Evolutionary conservation across 1,140 invertebrate species (phyloP), one percentile per base, ranked within the genome.

Genomic region (Babylonia areolata): DNA sequence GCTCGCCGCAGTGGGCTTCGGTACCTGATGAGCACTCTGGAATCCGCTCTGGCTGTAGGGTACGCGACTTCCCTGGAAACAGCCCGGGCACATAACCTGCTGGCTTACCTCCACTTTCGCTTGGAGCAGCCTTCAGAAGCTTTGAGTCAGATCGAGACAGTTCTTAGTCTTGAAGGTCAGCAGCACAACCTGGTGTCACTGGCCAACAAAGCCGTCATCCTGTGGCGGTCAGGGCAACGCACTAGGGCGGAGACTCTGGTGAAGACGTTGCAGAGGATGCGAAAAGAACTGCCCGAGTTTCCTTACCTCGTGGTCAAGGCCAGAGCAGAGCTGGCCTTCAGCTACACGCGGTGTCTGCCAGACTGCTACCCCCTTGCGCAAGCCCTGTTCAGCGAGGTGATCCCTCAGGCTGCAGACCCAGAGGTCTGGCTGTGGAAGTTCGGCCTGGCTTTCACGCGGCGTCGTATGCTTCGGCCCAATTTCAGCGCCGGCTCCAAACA

Each of bases 351-450:
- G 3, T 58, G 31, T 17, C 0, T 33, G 11, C 54, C 81, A 0
- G 33, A 11, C 11, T 69, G 64, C 37, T 64, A 35, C 37, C 58
- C 81, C 3, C 46, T 40, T 12, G 58, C 81, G 0, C 23, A 35
- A 20, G 9, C 35, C 17, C 3, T 39, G 0, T 82, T 82, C 37
- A 28, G 12, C 3, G 81, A 82, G 28, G 54, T 82, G 33, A 28
- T 71, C 15, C 31, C 35, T 12, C 11, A 69, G 1, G 81, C 81
- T 37, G 39, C 12, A 46, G 81, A 82, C 28, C 54, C 54, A 0
- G 81, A 82, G 33, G n/a, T 23, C 3, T 82, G 54, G 35, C 54
- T 82, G 37, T 82, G 81, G 81, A 64, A 33, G 58, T 82, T 82
- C 35, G 81, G 81, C 54, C 81, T 82, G 15, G 81, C 54, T 69